Percentiles rank a stretch among this genome's conserved stretches.
Conservation (phyloP, 2,113 vertebrate species). For the Lynx canadensis region DNA sequence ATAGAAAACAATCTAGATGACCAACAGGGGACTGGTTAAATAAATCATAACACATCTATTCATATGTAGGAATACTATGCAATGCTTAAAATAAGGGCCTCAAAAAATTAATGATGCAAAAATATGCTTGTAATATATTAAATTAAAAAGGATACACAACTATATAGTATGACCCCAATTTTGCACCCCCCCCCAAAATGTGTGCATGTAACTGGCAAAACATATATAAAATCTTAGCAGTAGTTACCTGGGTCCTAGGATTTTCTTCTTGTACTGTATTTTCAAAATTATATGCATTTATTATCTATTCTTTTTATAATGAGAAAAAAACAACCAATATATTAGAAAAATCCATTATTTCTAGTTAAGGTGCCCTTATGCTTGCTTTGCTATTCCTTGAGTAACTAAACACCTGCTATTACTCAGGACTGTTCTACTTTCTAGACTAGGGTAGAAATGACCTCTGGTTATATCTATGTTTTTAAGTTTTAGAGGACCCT, state of each 20-base stretch:
- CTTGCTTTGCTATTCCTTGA: slow-evolving; percentile 51
- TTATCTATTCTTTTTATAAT: slow-evolving; percentile 70
- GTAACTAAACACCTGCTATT: slow-evolving; percentile 58
- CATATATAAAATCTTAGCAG: slow-evolving; percentile 65
- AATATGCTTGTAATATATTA: slow-evolving; percentile 72
- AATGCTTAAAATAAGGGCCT: slow-evolving; percentile 80
- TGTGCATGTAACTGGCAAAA: slow-evolving; percentile 74
- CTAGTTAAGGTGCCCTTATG: slow-evolving; percentile 62
- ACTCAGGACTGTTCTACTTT: slow-evolving; percentile 62
- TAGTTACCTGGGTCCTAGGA: slow-evolving; percentile 73
- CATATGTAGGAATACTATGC: slow-evolving; percentile 78
- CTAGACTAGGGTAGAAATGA: slow-evolving; percentile 58
- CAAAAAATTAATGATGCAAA: slow-evolving; percentile 78
- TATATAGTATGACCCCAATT: slow-evolving; percentile 65
- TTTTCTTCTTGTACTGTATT: slow-evolving; percentile 73
- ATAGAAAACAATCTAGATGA: slow-evolving; percentile 83
- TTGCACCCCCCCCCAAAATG: slow-evolving; percentile 64
- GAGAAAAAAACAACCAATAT: slow-evolving; percentile 54
- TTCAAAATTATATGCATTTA: slow-evolving; percentile 75
- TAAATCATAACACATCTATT: slow-evolving; percentile 80
- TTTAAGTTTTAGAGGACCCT: slow-evolving; percentile 70
- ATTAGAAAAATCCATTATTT: slow-evolving; percentile 73
- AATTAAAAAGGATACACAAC: slow-evolving; percentile 72
- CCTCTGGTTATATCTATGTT: slow-evolving; percentile 64
- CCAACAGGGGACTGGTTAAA: slow-evolving; percentile 80